phyloP scores from a whole-genome alignment of 2,888 invertebrate species.

The Lacanobia oleracea region DNA sequence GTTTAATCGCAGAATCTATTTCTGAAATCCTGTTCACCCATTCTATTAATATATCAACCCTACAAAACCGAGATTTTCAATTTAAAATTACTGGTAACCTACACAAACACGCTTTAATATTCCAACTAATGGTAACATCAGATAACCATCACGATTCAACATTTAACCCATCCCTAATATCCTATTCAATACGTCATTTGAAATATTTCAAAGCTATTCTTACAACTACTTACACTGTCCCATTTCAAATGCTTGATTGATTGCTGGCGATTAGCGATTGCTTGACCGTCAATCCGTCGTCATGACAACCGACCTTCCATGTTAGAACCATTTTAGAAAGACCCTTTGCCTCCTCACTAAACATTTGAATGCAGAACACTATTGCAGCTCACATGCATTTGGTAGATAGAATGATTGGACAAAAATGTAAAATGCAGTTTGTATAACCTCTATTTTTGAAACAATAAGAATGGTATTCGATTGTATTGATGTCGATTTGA shows the following conservation, averaged over 20 bases:
- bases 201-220: slow-evolving; percentile 61
- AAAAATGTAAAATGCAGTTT: slow-evolving; percentile 61
- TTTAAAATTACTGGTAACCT: neutral
- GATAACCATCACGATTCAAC: slow-evolving; percentile 37
- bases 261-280: slow-evolving; percentile 78
- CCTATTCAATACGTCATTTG: slow-evolving; percentile 45
- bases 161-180: slow-evolving; percentile 50
- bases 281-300: slow-evolving; percentile 77
- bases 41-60: neutral
- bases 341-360: slow-evolving; percentile 60
- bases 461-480: slow-evolving; percentile 56
- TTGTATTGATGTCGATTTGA: slow-evolving; percentile 35
- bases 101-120: slow-evolving; percentile 17
- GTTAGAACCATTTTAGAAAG: slow-evolving; percentile 69
- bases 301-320: slow-evolving; percentile 71
- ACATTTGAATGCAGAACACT: slow-evolving; percentile 67
- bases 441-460: slow-evolving; percentile 37
- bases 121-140: slow-evolving; percentile 25
- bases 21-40: neutral
- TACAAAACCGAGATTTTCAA: neutral
- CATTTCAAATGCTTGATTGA: slow-evolving; percentile 80
- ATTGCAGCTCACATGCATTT: slow-evolving; percentile 72
- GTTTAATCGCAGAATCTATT: neutral
- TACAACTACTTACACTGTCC: slow-evolving; percentile 55
- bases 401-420: slow-evolving; percentile 67